Conservation (phyloP, 2,888 invertebrate genomes). For the Bursaphelenchus okinawaensis region DNA sequence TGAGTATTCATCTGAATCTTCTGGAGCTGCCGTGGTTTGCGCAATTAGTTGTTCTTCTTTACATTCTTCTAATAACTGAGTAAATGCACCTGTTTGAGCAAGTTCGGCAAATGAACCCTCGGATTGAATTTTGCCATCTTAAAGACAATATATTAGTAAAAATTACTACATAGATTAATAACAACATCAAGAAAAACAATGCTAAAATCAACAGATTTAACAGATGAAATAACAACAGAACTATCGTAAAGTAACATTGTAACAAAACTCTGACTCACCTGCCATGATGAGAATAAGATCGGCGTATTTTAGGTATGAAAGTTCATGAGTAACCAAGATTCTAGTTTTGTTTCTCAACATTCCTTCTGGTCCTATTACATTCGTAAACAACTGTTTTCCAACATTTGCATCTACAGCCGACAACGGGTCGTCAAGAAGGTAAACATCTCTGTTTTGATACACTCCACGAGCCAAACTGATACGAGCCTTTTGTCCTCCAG, state of each 20-base stretch:
- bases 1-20: slow-evolving; percentile 33
- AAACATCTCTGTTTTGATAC: slow-evolving; percentile 80
- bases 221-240: too few species aligned
- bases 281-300: slow-evolving; percentile 84
- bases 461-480: slow-evolving; percentile 86
- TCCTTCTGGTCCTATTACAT: slow-evolving; percentile 55
- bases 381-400: slow-evolving; percentile 70
- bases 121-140: slow-evolving; percentile 44
- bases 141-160: slow-evolving; percentile 4
- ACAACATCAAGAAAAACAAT: too few species aligned
- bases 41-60: slow-evolving; percentile 28
- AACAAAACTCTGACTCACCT: slow-evolving; percentile 52
- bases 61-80: slow-evolving; percentile 48
- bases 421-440: slow-evolving; percentile 86
- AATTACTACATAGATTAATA: not conserved
- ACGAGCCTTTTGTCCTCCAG: slow-evolving; percentile 63
- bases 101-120: slow-evolving; percentile 51
- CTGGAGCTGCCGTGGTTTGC: slow-evolving; percentile 18
- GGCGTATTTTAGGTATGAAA: slow-evolving; percentile 83
- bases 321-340: slow-evolving; percentile 87
- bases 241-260: not conserved
- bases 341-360: slow-evolving; percentile 67
- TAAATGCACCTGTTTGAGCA: slow-evolving; percentile 46
- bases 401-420: slow-evolving; percentile 95
- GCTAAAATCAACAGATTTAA: too few species aligned